Evolutionary conservation across 2,113 vertebrate species (phyloP).

Genomic region (Malaclemys terrapin): DNA sequence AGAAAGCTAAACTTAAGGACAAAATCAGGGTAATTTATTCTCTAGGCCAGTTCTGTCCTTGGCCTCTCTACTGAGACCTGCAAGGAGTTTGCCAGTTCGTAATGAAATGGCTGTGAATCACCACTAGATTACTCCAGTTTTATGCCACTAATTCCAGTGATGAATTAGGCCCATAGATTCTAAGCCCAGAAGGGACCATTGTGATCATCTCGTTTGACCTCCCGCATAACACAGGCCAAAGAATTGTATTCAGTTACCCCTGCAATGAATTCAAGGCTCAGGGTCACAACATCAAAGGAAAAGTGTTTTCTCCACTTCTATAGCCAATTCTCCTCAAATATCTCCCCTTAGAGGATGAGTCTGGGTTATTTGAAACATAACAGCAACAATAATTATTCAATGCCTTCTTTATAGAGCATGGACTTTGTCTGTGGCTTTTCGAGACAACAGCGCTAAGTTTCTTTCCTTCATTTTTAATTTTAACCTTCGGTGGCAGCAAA

Average conservation of each 20-base stretch:
- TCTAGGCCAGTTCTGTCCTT: rapidly evolving
- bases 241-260: neutral
- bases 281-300: neutral
- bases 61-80: neutral
- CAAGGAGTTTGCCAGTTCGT: neutral
- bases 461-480: slow-evolving; percentile 39
- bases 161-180: neutral
- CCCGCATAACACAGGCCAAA: neutral
- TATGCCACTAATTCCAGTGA: neutral
- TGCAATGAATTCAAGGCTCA: neutral
- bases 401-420: neutral
- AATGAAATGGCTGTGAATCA: neutral
- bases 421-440: slow-evolving; percentile 13
- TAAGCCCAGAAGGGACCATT: neutral
- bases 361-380: neutral
- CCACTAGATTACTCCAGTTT: neutral
- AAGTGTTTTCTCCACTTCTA: neutral
- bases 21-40: neutral
- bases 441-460: slow-evolving; percentile 9
- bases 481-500: slow-evolving; percentile 38
- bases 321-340: neutral
- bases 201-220: neutral
- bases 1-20: neutral
- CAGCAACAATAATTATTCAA: neutral
- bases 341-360: neutral